Percentiles rank a stretch among this genome's conserved stretches.
Evolutionary conservation across 2,113 vertebrate genomes (phyloP).

Genomic region (Circaetus cinerascens): DNA sequence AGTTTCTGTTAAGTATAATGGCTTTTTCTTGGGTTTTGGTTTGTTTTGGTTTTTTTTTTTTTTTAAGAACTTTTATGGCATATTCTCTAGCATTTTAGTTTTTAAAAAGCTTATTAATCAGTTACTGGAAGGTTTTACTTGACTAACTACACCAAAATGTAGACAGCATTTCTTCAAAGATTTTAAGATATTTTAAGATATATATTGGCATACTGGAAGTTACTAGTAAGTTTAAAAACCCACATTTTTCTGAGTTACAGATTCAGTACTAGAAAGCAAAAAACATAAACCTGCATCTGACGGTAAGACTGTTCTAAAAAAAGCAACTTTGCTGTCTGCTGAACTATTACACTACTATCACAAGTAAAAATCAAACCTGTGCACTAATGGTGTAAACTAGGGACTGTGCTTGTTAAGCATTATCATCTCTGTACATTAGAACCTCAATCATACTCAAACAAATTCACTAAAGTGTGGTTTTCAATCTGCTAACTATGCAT

Average conservation of each 20-base stretch:
- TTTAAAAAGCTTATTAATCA: not conserved
- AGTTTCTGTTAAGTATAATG: not conserved
- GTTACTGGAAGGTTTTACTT: not conserved
- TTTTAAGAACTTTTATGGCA: not conserved
- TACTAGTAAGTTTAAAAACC: not conserved
- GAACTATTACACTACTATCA: slow-evolving; percentile 65
- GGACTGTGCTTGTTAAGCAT: slow-evolving; percentile 76
- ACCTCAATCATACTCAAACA: slow-evolving; percentile 85
- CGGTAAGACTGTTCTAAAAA: not conserved
- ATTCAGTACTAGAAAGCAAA: not conserved
- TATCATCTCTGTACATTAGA: slow-evolving; percentile 85
- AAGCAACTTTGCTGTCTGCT: slow-evolving; percentile 9
- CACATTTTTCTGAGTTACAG: not conserved
- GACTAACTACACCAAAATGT: not conserved
- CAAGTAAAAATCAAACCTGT: slow-evolving; percentile 66
- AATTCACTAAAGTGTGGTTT: slow-evolving; percentile 86
- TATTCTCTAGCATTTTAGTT: not conserved
- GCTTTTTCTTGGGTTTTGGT: not conserved
- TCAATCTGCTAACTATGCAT: slow-evolving; percentile 88
- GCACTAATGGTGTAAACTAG: slow-evolving; percentile 66
- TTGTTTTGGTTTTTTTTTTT: not conserved
- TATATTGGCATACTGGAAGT: not conserved
- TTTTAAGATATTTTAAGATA: not conserved
- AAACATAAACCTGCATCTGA: not conserved
- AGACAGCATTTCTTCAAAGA: not conserved